These are phyloP conservation scores for Columba guinea DNA, from an alignment of 2,797 vertebrate species.

Conservation along the genomic window DNA sequence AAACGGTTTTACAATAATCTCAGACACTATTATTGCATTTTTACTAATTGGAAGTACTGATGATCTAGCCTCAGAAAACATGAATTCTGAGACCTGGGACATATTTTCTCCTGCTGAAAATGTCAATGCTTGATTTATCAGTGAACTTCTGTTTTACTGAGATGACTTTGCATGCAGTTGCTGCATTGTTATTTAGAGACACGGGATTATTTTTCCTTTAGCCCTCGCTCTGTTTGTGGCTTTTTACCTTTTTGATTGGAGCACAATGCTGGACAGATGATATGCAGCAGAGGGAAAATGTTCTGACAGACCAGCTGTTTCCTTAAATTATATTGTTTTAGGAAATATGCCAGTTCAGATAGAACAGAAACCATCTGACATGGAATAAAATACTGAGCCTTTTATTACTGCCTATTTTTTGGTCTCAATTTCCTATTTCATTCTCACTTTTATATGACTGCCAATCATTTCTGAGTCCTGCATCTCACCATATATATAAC, in stretches of 20 bases:
- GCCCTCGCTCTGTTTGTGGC: background rate
- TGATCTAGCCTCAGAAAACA: background rate
- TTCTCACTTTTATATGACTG: background rate
- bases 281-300: background rate
- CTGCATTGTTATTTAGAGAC: background rate
- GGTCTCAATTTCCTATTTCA: background rate
- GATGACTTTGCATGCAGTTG: background rate
- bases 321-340: conserved; percentile 17
- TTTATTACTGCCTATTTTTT: background rate
- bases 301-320: conserved; percentile 9
- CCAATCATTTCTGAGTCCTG: background rate
- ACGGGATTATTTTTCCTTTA: background rate
- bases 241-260: background rate
- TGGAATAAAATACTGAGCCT: background rate
- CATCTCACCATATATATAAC: background rate
- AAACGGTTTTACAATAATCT: background rate
- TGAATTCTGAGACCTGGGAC: background rate
- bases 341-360: conserved; percentile 18
- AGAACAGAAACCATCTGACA: background rate
- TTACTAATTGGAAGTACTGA: background rate
- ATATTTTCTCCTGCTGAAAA: background rate
- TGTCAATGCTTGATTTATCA: background rate
- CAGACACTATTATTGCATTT: background rate
- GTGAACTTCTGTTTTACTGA: background rate
- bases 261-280: background rate